Percentiles rank a stretch among this genome's conserved stretches.
These are phyloP conservation scores for Cydia splendana DNA, from an alignment of 1,140 invertebrate species.

Conservation along the genomic window DNA sequence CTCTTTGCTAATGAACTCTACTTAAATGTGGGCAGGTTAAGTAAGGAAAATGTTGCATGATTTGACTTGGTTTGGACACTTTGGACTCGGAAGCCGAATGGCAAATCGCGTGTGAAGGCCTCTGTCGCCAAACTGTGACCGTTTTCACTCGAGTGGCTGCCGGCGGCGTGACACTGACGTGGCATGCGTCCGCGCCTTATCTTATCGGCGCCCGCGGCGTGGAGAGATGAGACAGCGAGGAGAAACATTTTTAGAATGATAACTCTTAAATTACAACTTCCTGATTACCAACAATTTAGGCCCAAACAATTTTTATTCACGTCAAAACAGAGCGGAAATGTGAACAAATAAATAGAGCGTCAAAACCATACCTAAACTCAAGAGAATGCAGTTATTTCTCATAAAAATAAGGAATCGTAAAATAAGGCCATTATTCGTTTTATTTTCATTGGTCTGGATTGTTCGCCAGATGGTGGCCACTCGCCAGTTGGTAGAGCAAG, in stretches of 20 bases:
- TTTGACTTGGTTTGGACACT: slow-evolving; percentile 9
- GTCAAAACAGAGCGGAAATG: neutral
- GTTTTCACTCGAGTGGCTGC: slow-evolving; percentile 24
- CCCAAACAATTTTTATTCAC: neutral
- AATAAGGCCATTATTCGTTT: slow-evolving; percentile 12
- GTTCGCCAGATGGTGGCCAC: slow-evolving; percentile 14
- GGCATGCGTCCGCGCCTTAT: slow-evolving; percentile 39
- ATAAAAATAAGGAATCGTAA: slow-evolving; percentile 23
- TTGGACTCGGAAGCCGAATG: slow-evolving; percentile 22
- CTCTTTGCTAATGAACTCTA: neutral
- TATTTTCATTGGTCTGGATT: slow-evolving; percentile 23
- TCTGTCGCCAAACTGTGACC: slow-evolving; percentile 18
- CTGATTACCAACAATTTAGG: slow-evolving; percentile 33
- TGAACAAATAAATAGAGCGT: slow-evolving; percentile 25
- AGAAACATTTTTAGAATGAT: slow-evolving; percentile 49
- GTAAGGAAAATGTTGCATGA: neutral
- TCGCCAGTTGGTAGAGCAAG: slow-evolving; percentile 4
- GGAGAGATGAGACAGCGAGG: slow-evolving; percentile 36
- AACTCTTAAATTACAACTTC: slow-evolving; percentile 40
- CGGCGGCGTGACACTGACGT: slow-evolving; percentile 36
- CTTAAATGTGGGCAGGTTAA: neutral
- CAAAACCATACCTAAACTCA: neutral
- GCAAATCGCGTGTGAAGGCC: slow-evolving; percentile 23
- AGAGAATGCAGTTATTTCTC: neutral
- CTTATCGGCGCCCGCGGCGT: slow-evolving; percentile 43